Percentiles rank a stretch among this genome's conserved stretches.
These are phyloP conservation scores for Drosophila tani DNA, from an alignment of 1,140 invertebrate species.

Conservation along the genomic window DNA sequence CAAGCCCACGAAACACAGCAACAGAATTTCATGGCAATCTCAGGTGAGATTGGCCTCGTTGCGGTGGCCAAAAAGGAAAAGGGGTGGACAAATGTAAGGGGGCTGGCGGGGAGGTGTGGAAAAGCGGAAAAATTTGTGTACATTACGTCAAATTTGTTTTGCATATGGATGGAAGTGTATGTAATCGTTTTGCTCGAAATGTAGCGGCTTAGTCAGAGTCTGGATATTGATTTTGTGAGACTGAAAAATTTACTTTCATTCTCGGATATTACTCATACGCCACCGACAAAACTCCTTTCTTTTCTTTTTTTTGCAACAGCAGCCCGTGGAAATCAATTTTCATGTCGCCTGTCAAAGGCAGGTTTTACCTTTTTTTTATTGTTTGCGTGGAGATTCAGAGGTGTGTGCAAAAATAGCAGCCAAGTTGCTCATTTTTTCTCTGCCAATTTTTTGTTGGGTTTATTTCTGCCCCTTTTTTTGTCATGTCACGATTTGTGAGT, in stretches of 20 bases:
- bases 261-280: constrained; percentile 68
- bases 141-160: constrained; percentile 66
- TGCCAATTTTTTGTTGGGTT: constrained; percentile 4
- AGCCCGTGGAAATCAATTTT: constrained; percentile 74
- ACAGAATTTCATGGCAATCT: constrained; percentile 69
- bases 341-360: constrained; percentile 73
- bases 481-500: constrained; percentile 71
- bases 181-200: constrained; percentile 34
- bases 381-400: constrained; percentile 18
- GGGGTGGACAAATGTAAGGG: constrained; percentile 18
- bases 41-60: constrained; percentile 74
- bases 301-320: constrained; percentile 23
- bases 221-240: constrained; percentile 63
- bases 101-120: no score
- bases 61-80: constrained; percentile 29
- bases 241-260: constrained; percentile 48
- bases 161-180: constrained; percentile 68
- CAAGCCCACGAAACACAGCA: constrained; percentile 35
- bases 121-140: constrained; percentile 7
- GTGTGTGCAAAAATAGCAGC: constrained; percentile 64
- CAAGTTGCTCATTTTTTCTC: constrained; percentile 53
- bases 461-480: constrained; percentile 29
- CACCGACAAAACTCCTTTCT: constrained; percentile 25
- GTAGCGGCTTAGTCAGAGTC: constrained; percentile 31
- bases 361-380: constrained; percentile 38